Evolutionary conservation across 2,113 vertebrate genomes (phyloP), one percentile per base, ranked within the genome.

Genomic region (Falco punctatus): DNA sequence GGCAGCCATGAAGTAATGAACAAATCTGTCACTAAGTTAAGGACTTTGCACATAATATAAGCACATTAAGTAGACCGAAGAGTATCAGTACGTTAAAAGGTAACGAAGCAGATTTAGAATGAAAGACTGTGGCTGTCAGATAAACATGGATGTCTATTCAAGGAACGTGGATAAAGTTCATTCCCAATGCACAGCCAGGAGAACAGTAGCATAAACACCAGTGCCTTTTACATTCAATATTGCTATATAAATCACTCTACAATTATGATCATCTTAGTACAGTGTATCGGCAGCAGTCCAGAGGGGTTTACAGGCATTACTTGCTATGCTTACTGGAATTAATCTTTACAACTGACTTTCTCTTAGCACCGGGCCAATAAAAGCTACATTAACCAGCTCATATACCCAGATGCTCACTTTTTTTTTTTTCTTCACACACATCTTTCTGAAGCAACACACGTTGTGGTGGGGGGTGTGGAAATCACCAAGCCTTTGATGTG

Each of bases 121-220:
- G 12, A 57, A 16, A n/a, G 44, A 23, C 57, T 24, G 44, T 49
- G 78, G 75, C 85, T 66, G 61, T 14, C 75, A 49, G 38, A 38
- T 21, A 48, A n/a, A 26, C 49, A 32, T 0, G 0, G 44, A 26
- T 3, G 10, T 14, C 58, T 70, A 3, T 1, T 30, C 44, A 14
- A 57, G 70, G 46, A 33, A 49, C 0, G 4, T 1, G 40, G 51
- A 6, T 15, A 22, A 44, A 2, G 15, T 6, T 12, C n/a, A 6
- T 38, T 62, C n/a, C 64, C 35, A 9, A 0, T 2, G 11, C 2
- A 1, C 49, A 42, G 66, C 74, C 80, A 59, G 38, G 33, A 51
- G 42, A 42, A 52, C 1, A 1, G 64, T 1, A 66, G 64, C 44
- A 42, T 4, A n/a, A 75, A 19, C 64, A 48, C 28, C 46, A 10